These are phyloP conservation scores for Orchesella cincta DNA, from an alignment of 1,140 invertebrate genomes.

Conservation along the genomic window DNA sequence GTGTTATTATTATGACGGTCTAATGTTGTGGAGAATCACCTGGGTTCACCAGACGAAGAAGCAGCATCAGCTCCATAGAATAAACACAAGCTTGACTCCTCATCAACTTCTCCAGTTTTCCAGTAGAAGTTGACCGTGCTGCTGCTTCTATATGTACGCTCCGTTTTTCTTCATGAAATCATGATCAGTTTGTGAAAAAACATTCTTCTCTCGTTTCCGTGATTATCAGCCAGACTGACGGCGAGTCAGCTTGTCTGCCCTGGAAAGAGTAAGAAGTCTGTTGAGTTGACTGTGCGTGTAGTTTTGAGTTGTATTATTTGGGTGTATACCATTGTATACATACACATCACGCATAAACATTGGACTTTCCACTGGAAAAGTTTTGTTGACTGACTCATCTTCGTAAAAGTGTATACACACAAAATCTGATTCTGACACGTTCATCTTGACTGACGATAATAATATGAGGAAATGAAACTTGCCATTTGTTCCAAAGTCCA, in stretches of 20 bases:
- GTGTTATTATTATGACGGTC: slow-evolving; percentile 25
- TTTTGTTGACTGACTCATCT: background rate
- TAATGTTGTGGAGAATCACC: background rate
- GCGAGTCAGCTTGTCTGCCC: background rate
- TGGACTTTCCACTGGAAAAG: too few species aligned
- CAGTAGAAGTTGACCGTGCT: slow-evolving; percentile 3
- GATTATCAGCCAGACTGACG: background rate
- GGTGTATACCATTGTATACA: too few species aligned
- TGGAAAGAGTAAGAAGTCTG: too few species aligned
- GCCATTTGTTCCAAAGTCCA: too few species aligned
- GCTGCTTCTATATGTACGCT: too few species aligned
- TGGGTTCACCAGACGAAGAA: slow-evolving; percentile 2
- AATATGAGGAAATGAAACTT: too few species aligned
- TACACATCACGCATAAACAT: too few species aligned
- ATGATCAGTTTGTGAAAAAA: background rate
- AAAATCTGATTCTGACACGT: background rate
- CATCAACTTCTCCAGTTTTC: slow-evolving; percentile 12
- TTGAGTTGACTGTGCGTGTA: too few species aligned
- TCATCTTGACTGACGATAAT: background rate
- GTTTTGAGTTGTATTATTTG: too few species aligned
- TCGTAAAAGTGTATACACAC: background rate
- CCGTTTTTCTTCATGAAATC: too few species aligned
- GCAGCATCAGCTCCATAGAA: background rate
- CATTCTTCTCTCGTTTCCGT: background rate
- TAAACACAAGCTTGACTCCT: background rate